Conservation (phyloP, 2,888 invertebrate genomes). For the Listrodromus nycthemerus region DNA sequence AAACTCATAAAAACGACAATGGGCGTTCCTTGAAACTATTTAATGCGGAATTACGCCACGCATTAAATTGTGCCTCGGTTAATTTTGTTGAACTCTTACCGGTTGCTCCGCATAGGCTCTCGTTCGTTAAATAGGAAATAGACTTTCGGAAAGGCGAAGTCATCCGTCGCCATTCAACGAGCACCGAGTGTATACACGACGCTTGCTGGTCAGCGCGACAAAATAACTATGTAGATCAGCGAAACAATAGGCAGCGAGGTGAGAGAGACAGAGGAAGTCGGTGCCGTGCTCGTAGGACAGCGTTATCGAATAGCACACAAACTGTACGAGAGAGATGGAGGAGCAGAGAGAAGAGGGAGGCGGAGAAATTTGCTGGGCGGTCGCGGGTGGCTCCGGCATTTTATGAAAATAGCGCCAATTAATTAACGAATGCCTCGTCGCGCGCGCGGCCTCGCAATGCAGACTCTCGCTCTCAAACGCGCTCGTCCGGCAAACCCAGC, state of each 20-base stretch:
- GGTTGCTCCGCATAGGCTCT: not conserved
- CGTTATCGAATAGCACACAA: conserved; percentile 56
- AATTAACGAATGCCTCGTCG: conserved; percentile 70
- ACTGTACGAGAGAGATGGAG: conserved; percentile 40
- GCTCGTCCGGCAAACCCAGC: conserved; percentile 58
- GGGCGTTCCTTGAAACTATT: not conserved
- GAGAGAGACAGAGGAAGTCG: conserved; percentile 43
- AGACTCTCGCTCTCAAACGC: conserved; percentile 35
- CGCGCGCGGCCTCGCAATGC: conserved; percentile 64
- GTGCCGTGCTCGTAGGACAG: conserved; percentile 42
- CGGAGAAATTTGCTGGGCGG: conserved; percentile 57
- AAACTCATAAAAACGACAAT: no score
- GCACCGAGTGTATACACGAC: conserved; percentile 38
- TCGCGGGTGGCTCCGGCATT: conserved; percentile 61
- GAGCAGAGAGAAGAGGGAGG: conserved; percentile 23
- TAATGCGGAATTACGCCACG: not conserved
- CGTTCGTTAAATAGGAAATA: conserved; percentile 50
- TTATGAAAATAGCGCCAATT: conserved; percentile 71
- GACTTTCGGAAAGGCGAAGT: conserved; percentile 50
- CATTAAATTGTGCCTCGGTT: not conserved
- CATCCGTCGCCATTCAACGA: conserved; percentile 57
- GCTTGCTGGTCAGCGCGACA: conserved; percentile 18
- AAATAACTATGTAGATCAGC: conserved; percentile 65
- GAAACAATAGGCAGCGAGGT: conserved; percentile 63
- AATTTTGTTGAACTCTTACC: not conserved